Base-by-base conservation (phyloP, 2,113 vertebrate genomes). In the Petrocephalus microphthalmus region DNA sequence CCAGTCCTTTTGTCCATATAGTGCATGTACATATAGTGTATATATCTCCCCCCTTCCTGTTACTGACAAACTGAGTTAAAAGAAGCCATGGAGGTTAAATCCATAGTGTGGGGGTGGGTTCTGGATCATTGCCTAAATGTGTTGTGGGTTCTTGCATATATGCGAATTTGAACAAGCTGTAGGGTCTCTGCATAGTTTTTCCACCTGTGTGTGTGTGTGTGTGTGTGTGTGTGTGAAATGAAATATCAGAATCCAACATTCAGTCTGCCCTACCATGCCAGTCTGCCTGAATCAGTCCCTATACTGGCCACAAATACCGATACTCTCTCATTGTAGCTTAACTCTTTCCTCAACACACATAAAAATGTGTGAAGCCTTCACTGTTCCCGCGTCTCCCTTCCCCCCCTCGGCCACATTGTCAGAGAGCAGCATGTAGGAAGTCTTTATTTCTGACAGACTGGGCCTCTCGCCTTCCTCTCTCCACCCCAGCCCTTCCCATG, bases 361-460 rank as follows among this genome's bases (percentile, higher is more conserved):
- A 91, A 92, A 94, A 96, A 95, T 95, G 95, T 96, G 95, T 94
- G 93, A 96, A 98, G 96, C 96, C 97, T 96, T 97, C 96, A 97
- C 96, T 97, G 97, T 95, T 94, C 94, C 95, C 94, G 94, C 94
- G 93, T 94, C 94, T 95, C 96, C 96, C 95, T 93, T 95, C 96
- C 96, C 95, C 94, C 95, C 96, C 96, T 96, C 91, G 93, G 94
- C 95, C 96, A 96, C 97, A 96, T 97, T 98, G 98, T 98, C 97
- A 98, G 97, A 95, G 97, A 97, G 96, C 96, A 97, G 96, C 96
- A 97, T 97, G 95, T 98, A 95, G 97, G 96, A 98, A 99, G 97
- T 98, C 98, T 99, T 99, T 99, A 98, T 99, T 98, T 99, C 96
- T 97, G 96, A 96, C 95, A 96, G 96, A 96, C 96, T 95, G 97